Conservation (phyloP, 1,140 invertebrate genomes). For the Drosophila insularis region DNA sequence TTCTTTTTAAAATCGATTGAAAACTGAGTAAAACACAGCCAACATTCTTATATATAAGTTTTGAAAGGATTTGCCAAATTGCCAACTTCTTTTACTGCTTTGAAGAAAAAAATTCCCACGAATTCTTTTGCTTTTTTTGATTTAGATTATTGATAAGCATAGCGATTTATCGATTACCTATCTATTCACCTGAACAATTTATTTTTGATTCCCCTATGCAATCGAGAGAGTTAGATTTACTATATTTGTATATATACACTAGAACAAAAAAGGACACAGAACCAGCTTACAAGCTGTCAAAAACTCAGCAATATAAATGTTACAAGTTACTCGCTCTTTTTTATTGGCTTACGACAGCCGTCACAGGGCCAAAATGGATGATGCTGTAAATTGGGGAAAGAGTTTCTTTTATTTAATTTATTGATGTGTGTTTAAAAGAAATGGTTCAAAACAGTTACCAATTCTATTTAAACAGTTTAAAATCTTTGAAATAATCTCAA, state of each 20-base stretch:
- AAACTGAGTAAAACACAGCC: no score
- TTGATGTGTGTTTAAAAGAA: conserved; percentile 20
- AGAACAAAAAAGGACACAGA: conserved; percentile 4
- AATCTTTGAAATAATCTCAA: background rate
- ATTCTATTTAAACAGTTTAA: conserved; percentile 7
- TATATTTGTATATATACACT: no score
- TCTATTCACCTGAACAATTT: conserved; percentile 18
- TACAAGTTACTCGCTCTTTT: conserved; percentile 18
- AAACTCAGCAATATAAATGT: conserved; percentile 51
- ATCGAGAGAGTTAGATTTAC: conserved; percentile 19
- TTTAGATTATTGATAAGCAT: background rate
- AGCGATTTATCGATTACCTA: background rate
- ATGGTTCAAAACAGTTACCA: background rate
- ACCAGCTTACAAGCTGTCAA: conserved; percentile 49
- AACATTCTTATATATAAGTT: no score
- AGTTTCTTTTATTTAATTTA: conserved; percentile 21
- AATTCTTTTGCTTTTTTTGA: no score
- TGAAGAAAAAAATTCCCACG: no score
- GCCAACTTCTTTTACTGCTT: no score
- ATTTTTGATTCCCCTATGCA: conserved; percentile 31
- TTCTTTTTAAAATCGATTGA: no score
- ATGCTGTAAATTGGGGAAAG: conserved; percentile 24
- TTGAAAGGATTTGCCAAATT: no score
- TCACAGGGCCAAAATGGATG: conserved; percentile 38
- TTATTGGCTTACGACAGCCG: conserved; percentile 13